Conservation (phyloP, 1,140 invertebrate genomes). For the Drosophila sp. region DNA sequence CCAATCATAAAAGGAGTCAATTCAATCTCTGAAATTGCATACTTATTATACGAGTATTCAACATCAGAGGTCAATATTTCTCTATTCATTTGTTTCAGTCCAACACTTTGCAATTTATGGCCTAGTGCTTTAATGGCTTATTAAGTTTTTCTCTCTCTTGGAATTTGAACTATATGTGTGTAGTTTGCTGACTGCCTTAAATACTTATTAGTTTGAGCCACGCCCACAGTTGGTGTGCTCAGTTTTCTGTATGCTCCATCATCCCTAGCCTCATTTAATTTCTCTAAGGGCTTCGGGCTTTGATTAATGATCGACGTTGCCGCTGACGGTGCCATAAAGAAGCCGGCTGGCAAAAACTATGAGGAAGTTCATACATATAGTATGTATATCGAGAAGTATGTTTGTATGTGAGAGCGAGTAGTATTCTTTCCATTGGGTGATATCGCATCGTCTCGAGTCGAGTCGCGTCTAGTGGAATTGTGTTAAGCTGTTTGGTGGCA, state of each 20-base stretch:
- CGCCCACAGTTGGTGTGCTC: conserved; percentile 12
- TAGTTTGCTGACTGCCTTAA: conserved; percentile 1
- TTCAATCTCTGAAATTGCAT: no score
- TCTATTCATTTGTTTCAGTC: background rate
- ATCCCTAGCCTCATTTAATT: conserved; percentile 22
- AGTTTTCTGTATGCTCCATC: conserved; percentile 31
- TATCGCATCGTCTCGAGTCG: background rate
- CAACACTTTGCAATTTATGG: background rate
- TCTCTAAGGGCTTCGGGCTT: conserved; percentile 59
- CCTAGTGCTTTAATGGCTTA: background rate
- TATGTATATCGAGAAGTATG: no score
- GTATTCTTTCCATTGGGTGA: conserved; percentile 25
- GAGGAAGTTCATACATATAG: conserved; percentile 25
- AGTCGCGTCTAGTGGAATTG: background rate
- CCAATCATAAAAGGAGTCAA: no score
- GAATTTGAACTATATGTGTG: background rate
- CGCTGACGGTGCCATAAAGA: conserved; percentile 71
- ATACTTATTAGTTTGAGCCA: conserved; percentile 37
- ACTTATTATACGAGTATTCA: no score
- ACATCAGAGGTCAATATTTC: background rate
- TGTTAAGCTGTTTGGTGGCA: conserved; percentile 13
- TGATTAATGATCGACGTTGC: conserved; percentile 72
- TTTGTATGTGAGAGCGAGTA: no score
- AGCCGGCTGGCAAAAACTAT: conserved; percentile 37
- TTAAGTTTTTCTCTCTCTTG: background rate